phyloP scores from a whole-genome alignment of 2,888 invertebrate genomes.

The Serripes groenlandicus region DNA sequence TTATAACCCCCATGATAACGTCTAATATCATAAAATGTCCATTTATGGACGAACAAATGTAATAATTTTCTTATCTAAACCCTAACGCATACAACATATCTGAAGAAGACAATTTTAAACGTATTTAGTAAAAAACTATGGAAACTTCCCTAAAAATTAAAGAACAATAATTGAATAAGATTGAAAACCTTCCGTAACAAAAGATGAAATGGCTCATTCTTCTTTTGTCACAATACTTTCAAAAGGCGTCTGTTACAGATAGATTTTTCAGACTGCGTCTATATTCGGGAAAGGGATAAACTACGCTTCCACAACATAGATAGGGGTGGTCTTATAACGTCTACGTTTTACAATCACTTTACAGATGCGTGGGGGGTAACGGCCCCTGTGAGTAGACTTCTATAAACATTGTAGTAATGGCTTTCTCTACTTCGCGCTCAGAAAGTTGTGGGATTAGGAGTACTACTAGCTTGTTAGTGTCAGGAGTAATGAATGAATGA shows the following conservation, averaged over 20 bases:
- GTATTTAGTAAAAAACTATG: neutral
- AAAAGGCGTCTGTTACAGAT: neutral
- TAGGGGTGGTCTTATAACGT: no score
- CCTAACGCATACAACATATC: neutral
- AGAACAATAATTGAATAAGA: neutral
- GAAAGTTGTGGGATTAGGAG: no score
- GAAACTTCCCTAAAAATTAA: neutral
- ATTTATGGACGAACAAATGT: no score
- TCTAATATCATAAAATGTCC: no score
- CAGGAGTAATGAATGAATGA: no score
- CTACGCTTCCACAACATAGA: no score
- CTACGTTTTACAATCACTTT: no score
- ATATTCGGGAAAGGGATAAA: neutral
- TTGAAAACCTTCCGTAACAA: neutral
- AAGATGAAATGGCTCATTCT: neutral
- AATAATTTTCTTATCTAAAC: neutral
- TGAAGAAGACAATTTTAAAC: neutral
- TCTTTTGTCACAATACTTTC: neutral
- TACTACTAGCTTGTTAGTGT: no score
- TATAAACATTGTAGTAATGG: no score
- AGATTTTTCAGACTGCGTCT: neutral
- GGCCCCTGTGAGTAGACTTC: no score
- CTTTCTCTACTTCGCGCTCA: no score
- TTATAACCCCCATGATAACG: neutral
- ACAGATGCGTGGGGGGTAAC: no score